phyloP scores from a whole-genome alignment of 92 coral and sea anemone species.

The Anthopleura xanthogrammica region DNA sequence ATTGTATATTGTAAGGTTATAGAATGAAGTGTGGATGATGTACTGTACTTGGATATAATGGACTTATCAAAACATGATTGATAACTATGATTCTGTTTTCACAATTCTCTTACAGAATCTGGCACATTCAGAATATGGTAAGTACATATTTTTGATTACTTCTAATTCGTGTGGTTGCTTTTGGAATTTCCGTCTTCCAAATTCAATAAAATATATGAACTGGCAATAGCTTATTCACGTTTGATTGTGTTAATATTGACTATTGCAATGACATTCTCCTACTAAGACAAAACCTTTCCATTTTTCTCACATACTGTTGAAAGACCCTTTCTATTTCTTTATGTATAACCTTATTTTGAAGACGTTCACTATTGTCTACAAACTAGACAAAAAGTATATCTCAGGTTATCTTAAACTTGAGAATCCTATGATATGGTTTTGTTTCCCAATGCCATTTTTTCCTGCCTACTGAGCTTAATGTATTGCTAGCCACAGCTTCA shows the following conservation, averaged over 20 bases:
- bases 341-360: not conserved
- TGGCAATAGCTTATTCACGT: not conserved
- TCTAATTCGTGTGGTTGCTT: not conserved
- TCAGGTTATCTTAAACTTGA: not conserved
- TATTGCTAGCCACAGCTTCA: not conserved
- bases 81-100: slow-evolving; percentile 34
- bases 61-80: slow-evolving; percentile 15
- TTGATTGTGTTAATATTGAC: slow-evolving; percentile 8
- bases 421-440: not conserved
- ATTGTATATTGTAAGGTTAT: not conserved
- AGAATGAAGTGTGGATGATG: not conserved
- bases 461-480: not conserved
- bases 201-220: not conserved
- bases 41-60: not conserved
- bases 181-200: not conserved
- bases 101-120: slow-evolving; percentile 33
- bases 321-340: not conserved
- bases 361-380: not conserved
- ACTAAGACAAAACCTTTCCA: not conserved
- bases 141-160: slow-evolving; percentile 4
- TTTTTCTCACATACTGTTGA: not conserved
- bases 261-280: not conserved
- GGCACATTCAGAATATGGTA: slow-evolving; percentile 30
- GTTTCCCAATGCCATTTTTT: not conserved
- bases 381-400: not conserved